Evolutionary conservation across 2,113 vertebrate genomes (phyloP), one percentile per base, ranked within the genome.

Genomic region (Eptatretus burgeri): DNA sequence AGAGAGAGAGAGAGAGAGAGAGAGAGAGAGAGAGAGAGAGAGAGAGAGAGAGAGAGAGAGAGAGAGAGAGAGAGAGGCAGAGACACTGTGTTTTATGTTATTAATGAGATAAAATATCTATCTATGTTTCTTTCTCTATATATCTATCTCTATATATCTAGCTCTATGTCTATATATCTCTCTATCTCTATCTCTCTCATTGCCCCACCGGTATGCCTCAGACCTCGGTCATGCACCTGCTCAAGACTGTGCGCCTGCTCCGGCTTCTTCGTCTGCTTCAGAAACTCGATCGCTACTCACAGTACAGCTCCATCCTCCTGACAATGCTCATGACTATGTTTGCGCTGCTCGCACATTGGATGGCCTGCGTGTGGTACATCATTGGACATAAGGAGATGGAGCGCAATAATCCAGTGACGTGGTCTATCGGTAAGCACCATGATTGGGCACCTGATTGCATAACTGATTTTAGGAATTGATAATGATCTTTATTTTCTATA

Each of bases 281-380:
- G 74, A 88, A 85, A 67, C 73, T 88, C 70, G 83, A 88, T 63
- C 78, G 84, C 2, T 86, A 86, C 73, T 88, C 82, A 1, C 84
- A 88, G 76, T 84, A 86, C 78, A 85, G 84, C 5, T 79, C 83
- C 10, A 80, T 85, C 77, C 83, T 88, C 65, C 79, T 88, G 52
- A 84, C 84, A 0, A 76, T 88, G 63, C 81, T 86, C 63, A 86
- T 83, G 82, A 84, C 81, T 20, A 80, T 82, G 73, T 88, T 88
- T 9, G 82, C 80, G 1, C 76, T 88, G 70, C 76, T 88, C 65
- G 84, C 84, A 5, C 84, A 88, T 72, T 88, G 83, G 82, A 79
- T 88, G 78, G 82, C 84, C 10, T 88, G 83, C 41, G 74, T 82
- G 68, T 88, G 84, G 84, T 88, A 86, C 11, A 73, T 85, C 71